Percentiles rank a stretch among this genome's conserved stretches.
Conservation (phyloP, 2,888 invertebrate species). For the Endotricha flammealis region DNA sequence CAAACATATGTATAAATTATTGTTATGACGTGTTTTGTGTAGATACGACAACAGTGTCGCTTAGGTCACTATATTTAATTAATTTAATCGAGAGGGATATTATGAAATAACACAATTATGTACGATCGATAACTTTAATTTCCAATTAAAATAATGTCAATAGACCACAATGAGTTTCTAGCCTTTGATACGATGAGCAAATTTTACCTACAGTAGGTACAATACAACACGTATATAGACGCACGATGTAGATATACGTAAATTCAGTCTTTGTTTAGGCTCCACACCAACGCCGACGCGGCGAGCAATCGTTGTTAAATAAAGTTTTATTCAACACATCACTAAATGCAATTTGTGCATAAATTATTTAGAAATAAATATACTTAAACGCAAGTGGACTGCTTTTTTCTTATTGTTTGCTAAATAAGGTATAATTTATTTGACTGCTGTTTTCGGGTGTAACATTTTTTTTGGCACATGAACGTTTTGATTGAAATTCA, state of each 20-base stretch:
- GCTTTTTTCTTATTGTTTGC: slow-evolving; percentile 20
- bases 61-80: too few relatives aligned
- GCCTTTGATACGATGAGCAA: slow-evolving; percentile 67
- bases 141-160: slow-evolving; percentile 59
- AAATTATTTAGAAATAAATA: slow-evolving; percentile 34
- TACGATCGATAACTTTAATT: slow-evolving; percentile 39
- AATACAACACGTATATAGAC: slow-evolving; percentile 36
- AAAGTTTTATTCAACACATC: slow-evolving; percentile 33
- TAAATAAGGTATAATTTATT: slow-evolving; percentile 21
- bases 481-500: slow-evolving; percentile 30
- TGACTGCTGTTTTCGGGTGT: too few relatives aligned
- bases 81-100: not conserved
- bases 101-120: slow-evolving; percentile 6
- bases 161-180: slow-evolving; percentile 65
- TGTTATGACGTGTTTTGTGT: too few relatives aligned
- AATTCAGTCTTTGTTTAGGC: slow-evolving; percentile 75
- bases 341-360: slow-evolving; percentile 48
- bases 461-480: slow-evolving; percentile 45
- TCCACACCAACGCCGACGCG: slow-evolving; percentile 34
- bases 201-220: slow-evolving; percentile 41
- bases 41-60: too few relatives aligned
- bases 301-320: slow-evolving; percentile 35
- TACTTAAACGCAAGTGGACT: slow-evolving; percentile 34
- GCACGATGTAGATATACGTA: slow-evolving; percentile 54
- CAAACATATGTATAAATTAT: too few relatives aligned